These are phyloP conservation scores for Myotis myotis DNA, from an alignment of 2,797 vertebrate genomes.

Conservation along the genomic window DNA sequence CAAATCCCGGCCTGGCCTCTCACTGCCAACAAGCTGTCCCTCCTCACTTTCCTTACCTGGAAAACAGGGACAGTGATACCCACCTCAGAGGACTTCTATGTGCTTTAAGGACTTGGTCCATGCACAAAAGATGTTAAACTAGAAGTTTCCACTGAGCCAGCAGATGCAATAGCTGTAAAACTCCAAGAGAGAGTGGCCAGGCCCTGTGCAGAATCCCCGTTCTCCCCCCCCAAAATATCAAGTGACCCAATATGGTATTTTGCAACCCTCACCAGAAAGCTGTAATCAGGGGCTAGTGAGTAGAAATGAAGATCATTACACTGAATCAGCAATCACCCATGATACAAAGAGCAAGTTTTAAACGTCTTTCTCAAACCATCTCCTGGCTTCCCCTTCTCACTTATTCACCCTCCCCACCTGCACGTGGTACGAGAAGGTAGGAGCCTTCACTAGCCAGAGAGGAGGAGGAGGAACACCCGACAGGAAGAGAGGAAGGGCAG, in stretches of 20 bases:
- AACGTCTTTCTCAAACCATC: neutral
- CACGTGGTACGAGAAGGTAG: neutral
- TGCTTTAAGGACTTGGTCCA: neutral
- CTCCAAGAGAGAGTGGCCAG: neutral
- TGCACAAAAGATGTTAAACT: neutral
- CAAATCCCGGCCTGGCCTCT: neutral
- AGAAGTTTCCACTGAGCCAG: neutral
- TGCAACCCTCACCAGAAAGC: neutral
- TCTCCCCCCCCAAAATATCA: neutral
- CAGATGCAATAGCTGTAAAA: neutral
- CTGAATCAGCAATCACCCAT: neutral
- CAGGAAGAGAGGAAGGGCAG: neutral
- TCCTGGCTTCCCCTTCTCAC: neutral
- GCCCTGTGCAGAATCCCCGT: neutral
- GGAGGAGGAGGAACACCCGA: neutral
- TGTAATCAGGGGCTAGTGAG: neutral
- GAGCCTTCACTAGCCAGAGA: neutral
- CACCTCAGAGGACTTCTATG: neutral
- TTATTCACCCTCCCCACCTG: neutral
- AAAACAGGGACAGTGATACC: neutral
- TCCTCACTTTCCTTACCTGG: neutral
- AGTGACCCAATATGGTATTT: neutral
- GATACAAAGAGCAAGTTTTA: neutral
- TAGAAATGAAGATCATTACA: neutral
- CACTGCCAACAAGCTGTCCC: too few relatives aligned